phyloP scores from a whole-genome alignment of 2,888 invertebrate species.

The Dastarcus helophoroides region DNA sequence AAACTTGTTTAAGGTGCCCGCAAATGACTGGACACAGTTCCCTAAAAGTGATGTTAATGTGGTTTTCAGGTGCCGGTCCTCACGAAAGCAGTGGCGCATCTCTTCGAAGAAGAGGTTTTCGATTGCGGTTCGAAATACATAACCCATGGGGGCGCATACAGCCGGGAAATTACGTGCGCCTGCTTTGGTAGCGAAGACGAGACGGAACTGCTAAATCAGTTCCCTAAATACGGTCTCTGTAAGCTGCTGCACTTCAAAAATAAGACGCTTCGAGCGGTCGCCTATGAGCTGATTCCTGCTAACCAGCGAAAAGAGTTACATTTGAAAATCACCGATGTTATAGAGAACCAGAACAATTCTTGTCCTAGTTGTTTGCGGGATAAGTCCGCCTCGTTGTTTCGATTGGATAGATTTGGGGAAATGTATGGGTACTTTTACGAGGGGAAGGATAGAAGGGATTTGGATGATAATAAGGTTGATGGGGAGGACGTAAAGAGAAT shows the following conservation, averaged over 20 bases:
- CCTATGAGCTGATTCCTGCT: constrained; percentile 43
- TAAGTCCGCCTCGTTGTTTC: constrained; percentile 14
- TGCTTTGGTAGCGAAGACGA: constrained; percentile 37
- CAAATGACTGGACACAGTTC: too few species aligned
- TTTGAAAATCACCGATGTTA: constrained; percentile 39
- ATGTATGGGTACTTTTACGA: too few species aligned
- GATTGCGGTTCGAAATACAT: constrained; percentile 39
- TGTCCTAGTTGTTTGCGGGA: constrained; percentile 37
- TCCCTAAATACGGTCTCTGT: constrained; percentile 47
- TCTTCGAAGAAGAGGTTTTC: constrained; percentile 44
- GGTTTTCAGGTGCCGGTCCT: too few species aligned
- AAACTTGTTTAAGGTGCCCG: too few species aligned
- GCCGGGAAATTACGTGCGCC: constrained; percentile 1
- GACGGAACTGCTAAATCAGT: constrained; percentile 29
- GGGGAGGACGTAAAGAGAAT: too few species aligned
- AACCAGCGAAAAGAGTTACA: constrained; percentile 48
- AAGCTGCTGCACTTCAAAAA: constrained; percentile 46
- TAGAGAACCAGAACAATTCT: constrained; percentile 41
- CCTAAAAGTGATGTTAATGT: too few species aligned
- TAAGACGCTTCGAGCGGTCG: constrained; percentile 39
- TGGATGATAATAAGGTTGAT: too few species aligned
- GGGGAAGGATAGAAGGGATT: too few species aligned
- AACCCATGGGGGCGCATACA: constrained; percentile 15
- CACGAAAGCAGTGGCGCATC: constrained; percentile 41
- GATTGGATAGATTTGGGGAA: too few species aligned